Evolutionary conservation across 2,888 invertebrate genomes (phyloP).

Genomic region (Lithosia quadra): DNA sequence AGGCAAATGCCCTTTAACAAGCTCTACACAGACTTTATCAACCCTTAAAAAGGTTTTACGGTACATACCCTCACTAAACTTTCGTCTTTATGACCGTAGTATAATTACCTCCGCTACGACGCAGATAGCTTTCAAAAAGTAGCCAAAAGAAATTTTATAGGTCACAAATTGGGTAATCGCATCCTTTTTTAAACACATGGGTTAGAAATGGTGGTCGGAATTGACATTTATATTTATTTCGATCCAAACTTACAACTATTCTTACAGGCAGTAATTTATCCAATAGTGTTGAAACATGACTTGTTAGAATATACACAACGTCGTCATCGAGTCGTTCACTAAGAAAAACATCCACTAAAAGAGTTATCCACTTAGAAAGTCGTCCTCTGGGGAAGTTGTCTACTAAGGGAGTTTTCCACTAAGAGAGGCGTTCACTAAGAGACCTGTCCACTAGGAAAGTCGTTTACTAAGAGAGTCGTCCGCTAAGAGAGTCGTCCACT

Average conservation of each 20-base stretch:
- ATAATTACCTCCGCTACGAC: conserved; percentile 3
- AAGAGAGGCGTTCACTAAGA: not conserved
- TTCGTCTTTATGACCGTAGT: not conserved
- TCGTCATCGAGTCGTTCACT: too few relatives aligned
- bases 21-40: not conserved
- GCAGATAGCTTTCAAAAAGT: not conserved
- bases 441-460: not conserved
- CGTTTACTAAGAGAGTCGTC: not conserved
- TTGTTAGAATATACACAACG: too few relatives aligned
- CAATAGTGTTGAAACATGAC: too few relatives aligned
- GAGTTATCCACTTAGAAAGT: too few relatives aligned
- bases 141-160: not conserved
- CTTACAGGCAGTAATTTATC: too few relatives aligned
- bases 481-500: not conserved
- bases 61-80: conserved; percentile 6
- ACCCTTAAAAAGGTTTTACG: conserved; percentile 8
- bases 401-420: too few relatives aligned
- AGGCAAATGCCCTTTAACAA: not conserved
- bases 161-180: not conserved
- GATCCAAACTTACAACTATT: too few relatives aligned
- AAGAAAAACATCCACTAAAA: too few relatives aligned
- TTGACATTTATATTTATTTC: not conserved
- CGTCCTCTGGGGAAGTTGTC: too few relatives aligned
- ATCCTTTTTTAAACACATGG: not conserved
- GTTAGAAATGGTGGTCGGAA: not conserved